Base-by-base conservation (phyloP, 2,888 invertebrate genomes). In the Quadriops clusia region DNA sequence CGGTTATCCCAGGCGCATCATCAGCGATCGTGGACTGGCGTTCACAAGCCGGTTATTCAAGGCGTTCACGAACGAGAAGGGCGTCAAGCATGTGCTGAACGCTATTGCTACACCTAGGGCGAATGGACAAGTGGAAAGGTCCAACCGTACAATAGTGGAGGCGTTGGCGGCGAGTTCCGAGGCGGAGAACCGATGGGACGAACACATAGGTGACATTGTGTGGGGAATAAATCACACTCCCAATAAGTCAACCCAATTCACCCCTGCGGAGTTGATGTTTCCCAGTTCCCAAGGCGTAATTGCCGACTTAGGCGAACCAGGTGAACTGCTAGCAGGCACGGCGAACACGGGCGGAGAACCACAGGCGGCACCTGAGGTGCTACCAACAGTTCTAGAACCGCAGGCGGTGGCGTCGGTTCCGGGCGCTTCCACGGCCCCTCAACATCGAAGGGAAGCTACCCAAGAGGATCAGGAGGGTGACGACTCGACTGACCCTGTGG, bases 111-210 rank as follows among this genome's bases (percentile, higher is more conserved):
- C 42, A 30, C 47, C 49, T 2, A 25, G 48, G 8, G n/a, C n/a
- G n/a, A n/a, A n/a, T n/a, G n/a, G n/a, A n/a, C 50, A 50, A 36
- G 47, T 45, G 4, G 49, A 50, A 30, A 28, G 49, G 4, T 44
- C 36, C 27, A 47, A 50, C 26, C 39, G 43, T 14, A 51, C 50
- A 0, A 37, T 50, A 10, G 20, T 49, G 8, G 45, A 50, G n/a
- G 38, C 46, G 2, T 21, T 54, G 12, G 37, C 32, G 31, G 28
- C 49, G 4, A 42, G 42, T 26, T 45, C 42, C 1, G 45, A 35
- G 4, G 23, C 33, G 2, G 47, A 53, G 9, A 39, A 39, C 22
- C 37, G 22, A 5, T 53, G 53, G 53, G 50, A 50, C 16, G 32
- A 41, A 11, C 37, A 30, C 20, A 27, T 53, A 4, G 45, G 42